Evolutionary conservation across 2,797 vertebrate genomes (phyloP), one percentile per base, ranked within the genome.

Genomic region (Petrocephalus schoutedeni): DNA sequence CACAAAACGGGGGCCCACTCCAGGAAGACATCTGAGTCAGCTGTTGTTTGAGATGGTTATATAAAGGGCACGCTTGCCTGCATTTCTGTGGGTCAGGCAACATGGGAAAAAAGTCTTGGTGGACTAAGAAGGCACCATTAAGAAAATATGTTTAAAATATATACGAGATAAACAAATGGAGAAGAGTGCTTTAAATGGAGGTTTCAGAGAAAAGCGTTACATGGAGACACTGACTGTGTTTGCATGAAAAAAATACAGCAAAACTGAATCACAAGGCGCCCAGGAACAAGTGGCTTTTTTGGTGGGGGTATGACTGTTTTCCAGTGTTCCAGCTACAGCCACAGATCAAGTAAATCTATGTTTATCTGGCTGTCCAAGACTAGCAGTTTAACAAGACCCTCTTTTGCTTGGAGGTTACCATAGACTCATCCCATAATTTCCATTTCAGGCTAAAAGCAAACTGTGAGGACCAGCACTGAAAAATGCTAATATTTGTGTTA

Each of bases 1-100:
- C 71, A 58, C 54, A 87, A 82, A 36, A 87, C n/a, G 45, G 54
- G 28, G 67, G 9, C 28, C 8, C 36, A 12, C 54, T 80, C 71
- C 71, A 87, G 74, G 67, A 67, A 59, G 51, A 49, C 45, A 53
- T 41, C 87, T 87, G 87, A 87, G 74, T 82, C 87, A 87, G 87
- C 49, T 32, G 64, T 77, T 87, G 57, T 87, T 87, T 16, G 16
- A 16, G 32, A 51, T n/a, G 19, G 59, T 61, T 86, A 64, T 57
- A 64, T 45, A 56, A 51, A 28, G 36, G 86, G n/a, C 58, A 86
- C 9, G 12, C 2, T n/a, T 3, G 21, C 45, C 45, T 67, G 36
- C 32, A 41, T 58, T 14, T 58, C 85, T 86, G 56, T 86, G 56
- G 85, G n/a, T 59, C 28, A 56, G n/a, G 9, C 56, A 85, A 12